Conservation (phyloP, 2,888 invertebrate species). For the Corythucha ciliata region DNA sequence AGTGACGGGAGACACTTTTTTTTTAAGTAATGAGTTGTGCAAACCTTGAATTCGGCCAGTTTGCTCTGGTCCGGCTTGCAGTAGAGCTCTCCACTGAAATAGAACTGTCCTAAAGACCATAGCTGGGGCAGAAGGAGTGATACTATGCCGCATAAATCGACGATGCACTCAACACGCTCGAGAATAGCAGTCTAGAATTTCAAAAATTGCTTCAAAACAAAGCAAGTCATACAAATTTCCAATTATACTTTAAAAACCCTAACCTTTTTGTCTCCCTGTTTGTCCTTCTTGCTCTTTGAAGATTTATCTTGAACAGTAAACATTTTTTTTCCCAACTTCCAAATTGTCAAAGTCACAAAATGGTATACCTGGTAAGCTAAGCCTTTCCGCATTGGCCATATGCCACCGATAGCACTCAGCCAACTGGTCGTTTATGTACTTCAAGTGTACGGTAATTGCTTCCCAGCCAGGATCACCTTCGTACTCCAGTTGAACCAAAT, state of each 20-base stretch:
- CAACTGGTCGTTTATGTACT: conserved; percentile 62
- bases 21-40: not conserved
- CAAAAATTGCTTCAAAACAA: not conserved
- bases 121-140: conserved; percentile 75
- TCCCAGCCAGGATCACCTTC: conserved; percentile 93
- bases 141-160: conserved; percentile 66
- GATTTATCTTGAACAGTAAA: too few species aligned
- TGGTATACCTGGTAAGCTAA: conserved; percentile 14
- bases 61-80: conserved; percentile 61
- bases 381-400: conserved; percentile 40
- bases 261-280: too few species aligned
- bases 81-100: conserved; percentile 80
- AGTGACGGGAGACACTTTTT: not conserved
- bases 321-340: too few species aligned
- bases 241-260: too few species aligned
- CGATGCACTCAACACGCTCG: conserved; percentile 63
- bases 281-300: too few species aligned
- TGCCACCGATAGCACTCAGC: conserved; percentile 56
- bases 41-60: conserved; percentile 67
- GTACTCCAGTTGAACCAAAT: conserved; percentile 64
- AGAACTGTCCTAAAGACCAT: conserved; percentile 91
- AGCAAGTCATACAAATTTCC: not conserved
- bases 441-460: conserved; percentile 74
- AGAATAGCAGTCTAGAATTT: conserved; percentile 45
- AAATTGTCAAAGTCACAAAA: not conserved